Conservation (phyloP, 2,797 vertebrate genomes). For the Toxotes lorentzi region DNA sequence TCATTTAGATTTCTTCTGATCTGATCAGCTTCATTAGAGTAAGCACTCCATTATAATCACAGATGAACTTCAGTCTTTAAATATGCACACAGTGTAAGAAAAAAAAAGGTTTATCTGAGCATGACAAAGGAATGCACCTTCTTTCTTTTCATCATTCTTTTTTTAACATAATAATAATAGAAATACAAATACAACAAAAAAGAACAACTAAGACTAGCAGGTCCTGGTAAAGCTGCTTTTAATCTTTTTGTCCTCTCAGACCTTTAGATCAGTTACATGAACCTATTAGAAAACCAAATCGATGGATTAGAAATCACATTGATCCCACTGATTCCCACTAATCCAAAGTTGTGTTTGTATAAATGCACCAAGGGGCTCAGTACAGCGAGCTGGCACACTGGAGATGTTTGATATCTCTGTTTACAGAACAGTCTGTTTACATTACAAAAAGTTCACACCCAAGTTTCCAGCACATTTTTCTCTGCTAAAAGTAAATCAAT, state of each 20-base stretch:
- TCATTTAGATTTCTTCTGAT: slow-evolving; percentile 31
- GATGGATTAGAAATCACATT: slow-evolving; percentile 32
- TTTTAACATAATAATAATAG: background rate
- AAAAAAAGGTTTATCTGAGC: background rate
- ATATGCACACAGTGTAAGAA: background rate
- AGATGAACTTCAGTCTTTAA: background rate
- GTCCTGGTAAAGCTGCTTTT: background rate
- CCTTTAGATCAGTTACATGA: slow-evolving; percentile 23
- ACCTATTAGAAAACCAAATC: slow-evolving; percentile 27
- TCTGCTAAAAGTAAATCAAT: background rate
- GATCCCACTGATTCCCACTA: slow-evolving; percentile 34
- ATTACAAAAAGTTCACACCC: background rate
- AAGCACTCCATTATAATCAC: slow-evolving; percentile 2
- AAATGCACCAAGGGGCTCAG: slow-evolving; percentile 7
- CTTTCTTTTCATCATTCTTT: background rate
- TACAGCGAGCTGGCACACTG: background rate
- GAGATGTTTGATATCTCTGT: background rate
- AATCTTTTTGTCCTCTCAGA: slow-evolving; percentile 1
- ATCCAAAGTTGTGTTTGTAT: slow-evolving; percentile 20
- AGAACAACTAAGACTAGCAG: background rate
- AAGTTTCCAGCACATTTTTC: background rate
- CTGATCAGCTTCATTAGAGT: slow-evolving; percentile 27
- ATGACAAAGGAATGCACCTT: background rate
- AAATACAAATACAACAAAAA: background rate
- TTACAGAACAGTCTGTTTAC: slow-evolving; percentile 8